Percentiles rank a stretch among this genome's conserved stretches.
phyloP scores from a whole-genome alignment of 2,797 vertebrate species.

The Galaxias olidus region DNA sequence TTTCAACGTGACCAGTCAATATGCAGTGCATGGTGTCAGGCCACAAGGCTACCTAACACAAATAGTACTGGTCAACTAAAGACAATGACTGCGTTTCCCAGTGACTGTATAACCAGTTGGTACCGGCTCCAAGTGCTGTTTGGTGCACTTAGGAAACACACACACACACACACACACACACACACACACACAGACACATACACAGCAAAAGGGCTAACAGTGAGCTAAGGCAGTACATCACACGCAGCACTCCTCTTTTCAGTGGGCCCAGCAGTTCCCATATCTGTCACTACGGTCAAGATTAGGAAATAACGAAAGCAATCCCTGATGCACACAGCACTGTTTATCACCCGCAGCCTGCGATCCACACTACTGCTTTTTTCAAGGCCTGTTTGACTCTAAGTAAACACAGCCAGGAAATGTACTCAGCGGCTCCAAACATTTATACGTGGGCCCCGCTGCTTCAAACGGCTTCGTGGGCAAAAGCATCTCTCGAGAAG shows the following conservation, averaged over 20 bases:
- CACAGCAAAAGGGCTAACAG: too few species aligned
- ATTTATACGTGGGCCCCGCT: slow-evolving; percentile 66
- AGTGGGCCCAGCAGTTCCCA: slow-evolving; percentile 52
- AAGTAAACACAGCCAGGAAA: slow-evolving; percentile 77
- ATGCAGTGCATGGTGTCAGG: too few species aligned
- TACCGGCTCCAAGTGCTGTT: too few species aligned
- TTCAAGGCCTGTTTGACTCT: slow-evolving; percentile 76
- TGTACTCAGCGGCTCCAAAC: slow-evolving; percentile 72
- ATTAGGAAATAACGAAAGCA: slow-evolving; percentile 69
- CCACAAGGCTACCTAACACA: too few species aligned
- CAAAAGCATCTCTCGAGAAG: slow-evolving; percentile 66
- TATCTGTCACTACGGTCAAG: slow-evolving; percentile 63
- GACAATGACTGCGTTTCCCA: too few species aligned
- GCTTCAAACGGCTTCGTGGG: slow-evolving; percentile 67
- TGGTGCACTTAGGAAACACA: neutral
- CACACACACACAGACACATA: neutral
- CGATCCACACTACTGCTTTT: slow-evolving; percentile 53
- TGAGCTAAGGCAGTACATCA: too few species aligned
- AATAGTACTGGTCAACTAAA: too few species aligned
- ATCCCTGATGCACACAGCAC: slow-evolving; percentile 52
- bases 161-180: neutral
- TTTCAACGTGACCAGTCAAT: too few species aligned
- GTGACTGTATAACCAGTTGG: too few species aligned
- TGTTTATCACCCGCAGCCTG: slow-evolving; percentile 66
- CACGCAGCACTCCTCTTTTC: slow-evolving; percentile 21